Evolutionary conservation across 2,888 invertebrate species (phyloP), one percentile per base, ranked within the genome.

Genomic region (Elysia crispata): DNA sequence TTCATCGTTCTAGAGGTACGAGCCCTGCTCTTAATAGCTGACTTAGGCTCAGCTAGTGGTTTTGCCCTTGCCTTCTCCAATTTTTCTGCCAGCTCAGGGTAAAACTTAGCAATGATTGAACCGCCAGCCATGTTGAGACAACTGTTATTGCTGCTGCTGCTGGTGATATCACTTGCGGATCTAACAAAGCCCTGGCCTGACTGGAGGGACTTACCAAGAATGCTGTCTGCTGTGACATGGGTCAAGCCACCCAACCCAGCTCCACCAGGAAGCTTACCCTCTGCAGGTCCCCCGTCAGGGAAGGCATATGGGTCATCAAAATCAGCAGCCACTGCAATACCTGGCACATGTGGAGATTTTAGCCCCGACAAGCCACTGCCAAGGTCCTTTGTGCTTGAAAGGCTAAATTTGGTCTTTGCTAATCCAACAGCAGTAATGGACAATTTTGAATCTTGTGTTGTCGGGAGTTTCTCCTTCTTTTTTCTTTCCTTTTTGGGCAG

Each of bases 1-100:
- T 92, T 92, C 90, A 92, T 90, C 50, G 91, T 92, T 75, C 91
- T 86, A n/a, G 92, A 91, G 82, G 88, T 90, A 70, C 77, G 66
- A n/a, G 83, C 74, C 25, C 83, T 70, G 33, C 81, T 81, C 66
- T 85, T 83, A 13, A 80, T 23, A 8, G 57, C 77, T 13, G 79
- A 77, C 77, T 83, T 84, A 25, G 86, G 81, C 64, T 89, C 89
- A 11, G 41, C 41, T 11, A 41, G 5, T 30, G 85, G 81, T 77
- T 86, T 89, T 20, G 88, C 87, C 81, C 87, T 87, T 13, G 87
- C 86, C 79, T 89, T 88, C 77, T 90, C 90, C 72, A 91, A 82
- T 81, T 91, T 91, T 82, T 90, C 91, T 25, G 90, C 91, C 28
- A 91, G 86, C 80, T 91, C 91, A 57, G 91, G 91, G 79, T 90